Evolutionary conservation across 2,797 vertebrate species (phyloP).

Genomic region (Macropus fuliginosus): DNA sequence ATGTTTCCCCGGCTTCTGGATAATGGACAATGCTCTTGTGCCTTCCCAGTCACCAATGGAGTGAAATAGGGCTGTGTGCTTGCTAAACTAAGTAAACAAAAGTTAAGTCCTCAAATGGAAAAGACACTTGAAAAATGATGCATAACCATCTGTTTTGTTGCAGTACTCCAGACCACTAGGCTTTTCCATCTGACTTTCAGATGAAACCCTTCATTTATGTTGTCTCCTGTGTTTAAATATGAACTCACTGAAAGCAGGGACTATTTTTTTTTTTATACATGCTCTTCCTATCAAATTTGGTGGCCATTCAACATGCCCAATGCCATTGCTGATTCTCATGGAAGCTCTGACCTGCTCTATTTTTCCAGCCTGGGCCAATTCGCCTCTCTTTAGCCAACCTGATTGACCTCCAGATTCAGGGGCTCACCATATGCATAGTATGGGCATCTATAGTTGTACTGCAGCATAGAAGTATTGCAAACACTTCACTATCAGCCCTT

Average conservation of each 20-base stretch:
- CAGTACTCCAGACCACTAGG: background rate
- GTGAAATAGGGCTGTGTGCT: too few relatives aligned
- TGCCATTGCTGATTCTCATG: background rate
- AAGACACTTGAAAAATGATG: background rate
- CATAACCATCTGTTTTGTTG: background rate
- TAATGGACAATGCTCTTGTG: too few relatives aligned
- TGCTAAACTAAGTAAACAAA: background rate
- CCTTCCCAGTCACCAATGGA: too few relatives aligned
- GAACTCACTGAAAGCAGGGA: background rate
- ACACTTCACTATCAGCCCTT: background rate
- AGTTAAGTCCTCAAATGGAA: background rate
- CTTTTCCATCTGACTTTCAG: background rate
- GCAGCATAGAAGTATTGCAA: background rate
- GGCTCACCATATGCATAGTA: background rate
- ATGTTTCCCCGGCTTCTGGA: too few relatives aligned
- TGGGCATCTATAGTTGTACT: background rate
- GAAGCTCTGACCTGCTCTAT: background rate
- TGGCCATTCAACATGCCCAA: background rate
- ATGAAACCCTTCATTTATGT: background rate
- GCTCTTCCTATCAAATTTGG: background rate
- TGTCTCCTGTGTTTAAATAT: background rate
- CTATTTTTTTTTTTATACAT: background rate
- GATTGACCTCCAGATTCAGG: background rate
- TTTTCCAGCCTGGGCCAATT: background rate
- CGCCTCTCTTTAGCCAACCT: background rate